Conservation (phyloP, 2,113 vertebrate species). For the Hucho hucho region DNA sequence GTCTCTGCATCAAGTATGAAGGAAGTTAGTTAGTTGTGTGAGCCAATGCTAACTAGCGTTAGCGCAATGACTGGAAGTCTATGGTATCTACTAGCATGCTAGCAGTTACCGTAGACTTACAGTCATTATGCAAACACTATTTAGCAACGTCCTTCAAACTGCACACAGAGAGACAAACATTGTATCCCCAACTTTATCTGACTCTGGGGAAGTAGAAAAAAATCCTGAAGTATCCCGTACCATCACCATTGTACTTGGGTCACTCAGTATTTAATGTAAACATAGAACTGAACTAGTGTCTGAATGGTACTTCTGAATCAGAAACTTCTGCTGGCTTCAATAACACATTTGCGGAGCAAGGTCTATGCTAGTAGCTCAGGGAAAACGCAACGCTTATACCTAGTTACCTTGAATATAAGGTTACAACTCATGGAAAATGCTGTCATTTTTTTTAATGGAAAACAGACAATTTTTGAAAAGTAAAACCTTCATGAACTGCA, state of each 20-base stretch:
- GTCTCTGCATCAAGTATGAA: no score
- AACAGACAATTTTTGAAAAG: not conserved
- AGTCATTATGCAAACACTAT: no score
- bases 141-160: no score
- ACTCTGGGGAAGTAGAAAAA: no score
- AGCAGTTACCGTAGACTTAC: no score
- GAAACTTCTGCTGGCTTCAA: slow-evolving; percentile 1
- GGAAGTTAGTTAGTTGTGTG: no score
- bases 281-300: not conserved
- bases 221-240: not conserved
- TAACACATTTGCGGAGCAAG: slow-evolving; percentile 6
- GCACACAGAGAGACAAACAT: no score
- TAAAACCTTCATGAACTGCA: not conserved
- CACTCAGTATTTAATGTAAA: not conserved
- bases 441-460: not conserved
- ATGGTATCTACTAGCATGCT: no score
- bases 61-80: no score
- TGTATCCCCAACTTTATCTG: no score
- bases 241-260: not conserved
- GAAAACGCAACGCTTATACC: slow-evolving; percentile 62
- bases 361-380: slow-evolving; percentile 64
- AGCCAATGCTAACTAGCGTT: no score
- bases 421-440: slow-evolving; percentile 30
- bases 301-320: slow-evolving; percentile 16
- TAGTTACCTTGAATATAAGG: slow-evolving; percentile 41